Base-by-base conservation (phyloP, 2,888 invertebrate genomes). In the Cryptosula pallasiana region DNA sequence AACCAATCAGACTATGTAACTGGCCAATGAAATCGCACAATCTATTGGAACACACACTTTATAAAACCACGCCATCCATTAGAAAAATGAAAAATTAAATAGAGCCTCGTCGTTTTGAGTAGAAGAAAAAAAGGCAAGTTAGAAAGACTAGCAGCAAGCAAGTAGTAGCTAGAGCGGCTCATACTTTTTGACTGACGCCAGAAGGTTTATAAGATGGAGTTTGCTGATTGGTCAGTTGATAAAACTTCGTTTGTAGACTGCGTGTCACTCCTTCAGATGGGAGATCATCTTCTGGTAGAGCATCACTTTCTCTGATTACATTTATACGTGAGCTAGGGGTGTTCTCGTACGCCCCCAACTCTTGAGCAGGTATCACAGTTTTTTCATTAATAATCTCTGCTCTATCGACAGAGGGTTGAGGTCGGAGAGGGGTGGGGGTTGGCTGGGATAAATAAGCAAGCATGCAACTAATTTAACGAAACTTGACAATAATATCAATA, bases 131-230 rank as follows among this genome's bases (percentile, higher is more conserved):
- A 45, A 45, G 45, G 45, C 45, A 5, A 45, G 45, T 45, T 45
- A 45, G 45, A 45, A 20, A 45, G 45, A 45, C 5, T 13, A 45
- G 45, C 20, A 20, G 5, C 20, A 45, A 45, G 45, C 45, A 45
- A 45, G 20, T 5, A 5, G 20, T 20, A 13, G 5, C 45, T 13
- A 45, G 20, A 45, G 45, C 45, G 45, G 5, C 63, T 63, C 63
- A 55, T 55, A 63, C 63, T 63, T 63, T 63, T 5, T 32, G 27
- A 27, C 63, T 63, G 70, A 70, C 32, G 45, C 70, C 70, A 23
- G 70, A 70, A 2, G 70, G 70, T 27, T 3, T 36, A 23, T 70
- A 70, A 3, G 36, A 36, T 29, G 36, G 9, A 3, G 36, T 70
- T 29, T 70, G 45, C 32, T 70, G 16, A 70, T 45, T 70, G 25